Conservation (phyloP, 2,797 vertebrate species). For the Odontamblyopus lacepedii region DNA sequence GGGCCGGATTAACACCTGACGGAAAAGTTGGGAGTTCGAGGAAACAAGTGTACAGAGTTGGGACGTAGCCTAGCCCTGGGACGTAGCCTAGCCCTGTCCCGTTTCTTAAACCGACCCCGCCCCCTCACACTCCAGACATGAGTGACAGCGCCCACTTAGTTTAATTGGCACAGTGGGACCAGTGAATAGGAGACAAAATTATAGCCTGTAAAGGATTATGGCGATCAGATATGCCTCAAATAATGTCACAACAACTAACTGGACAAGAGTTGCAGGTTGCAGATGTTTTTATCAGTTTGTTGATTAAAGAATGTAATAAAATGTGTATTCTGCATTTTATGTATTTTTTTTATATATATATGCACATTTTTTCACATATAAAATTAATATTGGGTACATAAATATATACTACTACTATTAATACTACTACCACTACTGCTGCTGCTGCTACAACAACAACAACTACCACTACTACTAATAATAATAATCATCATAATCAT, state of each 20-base stretch:
- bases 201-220: not conserved
- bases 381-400: too few relatives aligned
- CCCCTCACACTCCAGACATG: not conserved
- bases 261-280: not conserved
- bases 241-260: not conserved
- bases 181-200: not conserved
- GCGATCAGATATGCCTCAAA: not conserved
- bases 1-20: not conserved
- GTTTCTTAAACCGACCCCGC: constrained; percentile 1
- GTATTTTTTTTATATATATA: too few relatives aligned
- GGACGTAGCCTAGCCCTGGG: constrained; percentile 2
- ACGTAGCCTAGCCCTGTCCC: not conserved
- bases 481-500: too few relatives aligned
- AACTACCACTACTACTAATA: too few relatives aligned
- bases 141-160: not conserved
- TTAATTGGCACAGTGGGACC: constrained; percentile 2
- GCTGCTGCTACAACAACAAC: too few relatives aligned
- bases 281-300: not conserved
- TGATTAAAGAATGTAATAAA: too few relatives aligned
- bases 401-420: too few relatives aligned
- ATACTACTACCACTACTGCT: too few relatives aligned
- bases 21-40: not conserved
- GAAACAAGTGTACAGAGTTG: not conserved
- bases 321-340: too few relatives aligned
- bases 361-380: too few relatives aligned